Evolutionary conservation across 2,797 vertebrate species (phyloP), one percentile per base, ranked within the genome.

Genomic region (Melanotaenia nigrans): DNA sequence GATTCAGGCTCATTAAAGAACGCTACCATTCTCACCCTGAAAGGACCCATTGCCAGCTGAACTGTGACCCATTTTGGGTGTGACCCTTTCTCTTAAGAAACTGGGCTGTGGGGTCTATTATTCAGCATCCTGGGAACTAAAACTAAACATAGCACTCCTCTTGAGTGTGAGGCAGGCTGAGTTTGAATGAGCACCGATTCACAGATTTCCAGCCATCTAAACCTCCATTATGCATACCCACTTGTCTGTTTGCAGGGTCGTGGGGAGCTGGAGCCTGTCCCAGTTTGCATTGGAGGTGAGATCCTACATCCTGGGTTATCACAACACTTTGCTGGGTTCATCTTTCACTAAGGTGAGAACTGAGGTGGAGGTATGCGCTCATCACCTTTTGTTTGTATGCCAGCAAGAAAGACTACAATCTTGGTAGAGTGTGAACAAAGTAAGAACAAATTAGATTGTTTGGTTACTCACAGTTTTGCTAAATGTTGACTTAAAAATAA

Each of bases 1-100:
- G 89, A 90, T 70, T 81, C 68, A 32, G 65, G 68, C 87, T 90
- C 89, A 90, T 91, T 91, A 91, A 89, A 90, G 71, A 79, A 77
- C 84, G 67, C 87, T 67, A 64, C 65, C 76, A 35, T 73, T 81
- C 80, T 74, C 36, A 53, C 70, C 83, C 68, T 20, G 65, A 78
- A 65, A 73, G 73, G 73, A 80, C 45, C 75, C 71, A 36, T 59
- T 78, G 65, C 71, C 78, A 25, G 78, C 81, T 88, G 85, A 89
- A 90, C 87, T 85, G 88, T 88, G 87, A 91, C 90, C 91, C 77
- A 89, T 86, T 91, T 91, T 77, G 84, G 86, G 86, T 77, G 87
- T 81, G 85, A 85, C 88, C 84, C 68, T 72, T 87, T 68, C n/a
- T 78, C 63, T 86, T 87, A 79, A 88, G 83, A 81, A 78, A 86